Percentiles rank a stretch among this genome's conserved stretches.
Conservation (phyloP, 2,113 vertebrate genomes). For the Uropsilus gracilis region DNA sequence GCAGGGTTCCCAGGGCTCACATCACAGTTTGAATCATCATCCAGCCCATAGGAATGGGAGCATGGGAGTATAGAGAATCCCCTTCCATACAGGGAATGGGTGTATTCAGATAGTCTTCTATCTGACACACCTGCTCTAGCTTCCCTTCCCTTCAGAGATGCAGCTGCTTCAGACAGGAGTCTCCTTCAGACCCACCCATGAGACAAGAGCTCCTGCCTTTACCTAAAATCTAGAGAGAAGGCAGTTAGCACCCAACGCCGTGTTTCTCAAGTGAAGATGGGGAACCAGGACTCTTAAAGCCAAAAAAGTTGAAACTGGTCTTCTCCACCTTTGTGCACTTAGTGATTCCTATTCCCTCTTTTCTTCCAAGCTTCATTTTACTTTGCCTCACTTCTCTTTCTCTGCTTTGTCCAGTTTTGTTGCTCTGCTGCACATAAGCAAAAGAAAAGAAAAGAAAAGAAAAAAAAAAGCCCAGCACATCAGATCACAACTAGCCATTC, state of each 20-base stretch:
- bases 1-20: neutral
- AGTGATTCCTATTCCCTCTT: neutral
- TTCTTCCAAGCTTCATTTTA: neutral
- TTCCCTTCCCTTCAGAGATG: neutral
- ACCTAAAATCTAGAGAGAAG: neutral
- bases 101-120: neutral
- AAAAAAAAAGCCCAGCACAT: neutral
- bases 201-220: neutral
- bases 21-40: neutral
- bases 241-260: rapidly evolving
- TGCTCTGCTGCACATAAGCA: neutral
- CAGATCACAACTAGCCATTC: neutral
- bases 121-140: neutral
- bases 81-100: neutral
- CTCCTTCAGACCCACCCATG: neutral
- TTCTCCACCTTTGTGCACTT: neutral
- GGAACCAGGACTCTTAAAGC: neutral
- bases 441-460: neutral
- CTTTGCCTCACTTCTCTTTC: neutral
- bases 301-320: neutral
- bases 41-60: neutral
- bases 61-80: too few species aligned
- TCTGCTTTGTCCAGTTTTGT: neutral
- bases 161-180: neutral
- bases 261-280: neutral